Conservation (phyloP, 64 coral and sea anemone genomes). For the Trachythela sp. region DNA sequence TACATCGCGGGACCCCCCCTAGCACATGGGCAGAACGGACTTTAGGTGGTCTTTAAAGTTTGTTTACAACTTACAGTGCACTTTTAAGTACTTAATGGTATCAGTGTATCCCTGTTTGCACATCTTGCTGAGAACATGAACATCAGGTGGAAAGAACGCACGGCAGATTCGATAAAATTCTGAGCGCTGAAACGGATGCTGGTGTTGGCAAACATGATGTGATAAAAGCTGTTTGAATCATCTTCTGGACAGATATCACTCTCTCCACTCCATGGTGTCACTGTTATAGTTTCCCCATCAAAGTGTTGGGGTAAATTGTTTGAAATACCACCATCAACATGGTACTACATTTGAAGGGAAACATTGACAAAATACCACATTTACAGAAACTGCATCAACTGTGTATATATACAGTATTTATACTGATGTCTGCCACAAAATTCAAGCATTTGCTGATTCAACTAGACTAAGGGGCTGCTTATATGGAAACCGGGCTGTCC, state of each 20-base stretch:
- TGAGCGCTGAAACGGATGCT: constrained; percentile 76
- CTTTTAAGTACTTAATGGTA: constrained; percentile 64
- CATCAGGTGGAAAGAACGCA: constrained; percentile 86
- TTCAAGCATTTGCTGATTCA: too few relatives aligned
- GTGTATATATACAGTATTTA: too few relatives aligned
- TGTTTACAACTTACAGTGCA: constrained; percentile 67
- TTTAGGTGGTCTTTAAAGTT: too few relatives aligned
- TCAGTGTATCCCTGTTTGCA: constrained; percentile 83
- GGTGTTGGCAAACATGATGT: constrained; percentile 72
- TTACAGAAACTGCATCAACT: not conserved
- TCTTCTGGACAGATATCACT: constrained; percentile 97
- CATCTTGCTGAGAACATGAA: constrained; percentile 66
- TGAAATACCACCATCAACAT: constrained; percentile 87
- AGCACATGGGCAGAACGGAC: too few relatives aligned
- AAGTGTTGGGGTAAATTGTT: constrained; percentile 94
- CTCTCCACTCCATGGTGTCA: constrained; percentile 92
- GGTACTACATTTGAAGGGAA: constrained; percentile 62
- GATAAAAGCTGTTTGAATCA: constrained; percentile 69
- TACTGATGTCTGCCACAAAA: too few relatives aligned
- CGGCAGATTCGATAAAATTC: constrained; percentile 68
- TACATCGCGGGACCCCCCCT: too few relatives aligned
- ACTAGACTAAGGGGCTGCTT: too few relatives aligned
- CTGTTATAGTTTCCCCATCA: constrained; percentile 96
- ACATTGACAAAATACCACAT: not conserved
- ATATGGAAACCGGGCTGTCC: too few relatives aligned